phyloP scores from a whole-genome alignment of 2,888 invertebrate species.

The Dicyrtomina minuta region DNA sequence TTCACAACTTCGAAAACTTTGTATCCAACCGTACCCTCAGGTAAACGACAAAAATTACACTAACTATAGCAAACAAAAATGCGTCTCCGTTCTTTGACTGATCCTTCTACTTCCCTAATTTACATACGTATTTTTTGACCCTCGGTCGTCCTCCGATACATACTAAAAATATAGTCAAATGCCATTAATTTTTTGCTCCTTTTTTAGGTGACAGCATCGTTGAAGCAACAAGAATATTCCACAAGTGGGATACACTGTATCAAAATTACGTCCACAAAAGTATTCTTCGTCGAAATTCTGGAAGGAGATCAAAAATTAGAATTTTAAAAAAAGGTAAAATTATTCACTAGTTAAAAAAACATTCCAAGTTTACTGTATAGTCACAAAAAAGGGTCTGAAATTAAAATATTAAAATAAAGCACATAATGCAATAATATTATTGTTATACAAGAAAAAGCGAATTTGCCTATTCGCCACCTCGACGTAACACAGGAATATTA shows the following conservation, averaged over 20 bases:
- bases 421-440: too few species aligned
- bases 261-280: not conserved
- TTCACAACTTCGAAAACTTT: conserved; percentile 60
- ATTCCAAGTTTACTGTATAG: too few species aligned
- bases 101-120: not conserved
- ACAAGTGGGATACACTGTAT: conserved; percentile 39
- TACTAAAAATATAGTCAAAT: not conserved
- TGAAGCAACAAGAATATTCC: conserved; percentile 37
- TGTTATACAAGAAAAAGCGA: too few species aligned
- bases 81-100: not conserved
- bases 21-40: conserved; percentile 51
- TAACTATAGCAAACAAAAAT: too few species aligned
- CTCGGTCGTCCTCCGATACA: too few species aligned
- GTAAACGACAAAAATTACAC: too few species aligned
- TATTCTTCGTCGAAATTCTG: not conserved
- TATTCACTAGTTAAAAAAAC: too few species aligned
- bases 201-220: conserved; percentile 39
- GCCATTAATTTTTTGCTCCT: not conserved
- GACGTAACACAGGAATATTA: too few species aligned
- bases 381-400: too few species aligned
- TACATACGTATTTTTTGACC: not conserved
- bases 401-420: too few species aligned
- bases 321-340: too few species aligned
- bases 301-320: not conserved
- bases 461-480: too few species aligned